phyloP scores from a whole-genome alignment of 2,888 invertebrate species.

The Cosmorhoe ocellata region DNA sequence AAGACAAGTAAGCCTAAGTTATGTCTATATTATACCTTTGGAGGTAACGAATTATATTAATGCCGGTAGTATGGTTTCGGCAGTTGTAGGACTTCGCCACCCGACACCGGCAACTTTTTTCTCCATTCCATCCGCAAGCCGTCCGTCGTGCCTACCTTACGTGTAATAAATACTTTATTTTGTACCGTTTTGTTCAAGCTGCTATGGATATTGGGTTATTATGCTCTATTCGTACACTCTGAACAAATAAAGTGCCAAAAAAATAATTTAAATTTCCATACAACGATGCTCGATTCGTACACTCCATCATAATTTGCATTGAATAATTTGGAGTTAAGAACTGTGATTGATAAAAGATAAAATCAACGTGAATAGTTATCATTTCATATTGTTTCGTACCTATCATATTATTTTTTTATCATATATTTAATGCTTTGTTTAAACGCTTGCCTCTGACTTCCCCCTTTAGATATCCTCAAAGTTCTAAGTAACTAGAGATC shows the following conservation, averaged over 20 bases:
- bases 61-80: slow-evolving; percentile 74
- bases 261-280: no score
- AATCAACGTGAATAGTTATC: neutral
- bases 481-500: no score
- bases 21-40: no score
- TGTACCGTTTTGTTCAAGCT: slow-evolving; percentile 17
- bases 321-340: no score
- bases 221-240: no score
- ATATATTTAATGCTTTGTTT: slow-evolving; percentile 1
- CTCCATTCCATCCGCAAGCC: slow-evolving; percentile 37
- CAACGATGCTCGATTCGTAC: no score
- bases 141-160: slow-evolving; percentile 27
- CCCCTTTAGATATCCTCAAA: no score
- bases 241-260: no score
- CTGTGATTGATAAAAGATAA: no score
- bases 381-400: neutral
- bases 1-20: no score
- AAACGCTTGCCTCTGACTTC: no score
- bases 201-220: slow-evolving; percentile 8
- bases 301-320: no score
- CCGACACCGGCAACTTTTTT: slow-evolving; percentile 50
- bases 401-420: neutral
- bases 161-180: slow-evolving; percentile 33
- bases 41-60: slow-evolving; percentile 49
- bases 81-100: slow-evolving; percentile 54